A percentile compares a stretch with the other conserved stretches of the same genome.
phyloP scores from a whole-genome alignment of 2,113 vertebrate species.

The Datnioides undecimradiatus region DNA sequence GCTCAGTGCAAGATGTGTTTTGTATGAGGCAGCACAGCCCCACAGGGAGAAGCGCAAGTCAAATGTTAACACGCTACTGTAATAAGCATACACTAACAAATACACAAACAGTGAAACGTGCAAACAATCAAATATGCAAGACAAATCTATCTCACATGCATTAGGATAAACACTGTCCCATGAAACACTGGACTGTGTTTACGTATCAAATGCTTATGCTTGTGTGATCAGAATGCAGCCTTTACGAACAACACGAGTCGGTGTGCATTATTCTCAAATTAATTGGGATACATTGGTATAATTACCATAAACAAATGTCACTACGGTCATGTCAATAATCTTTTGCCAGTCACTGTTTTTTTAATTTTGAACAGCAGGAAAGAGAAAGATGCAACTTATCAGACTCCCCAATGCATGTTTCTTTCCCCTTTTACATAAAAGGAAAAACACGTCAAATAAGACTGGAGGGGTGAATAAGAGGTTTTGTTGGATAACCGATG shows the following conservation, averaged over 20 bases:
- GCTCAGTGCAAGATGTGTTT: slow-evolving; percentile 43
- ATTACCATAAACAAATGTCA: slow-evolving; percentile 3
- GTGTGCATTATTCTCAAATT: not conserved
- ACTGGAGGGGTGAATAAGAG: too few relatives aligned
- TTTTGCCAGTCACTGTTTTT: not conserved
- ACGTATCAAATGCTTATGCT: slow-evolving; percentile 5
- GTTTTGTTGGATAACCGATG: too few relatives aligned
- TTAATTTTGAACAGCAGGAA: not conserved
- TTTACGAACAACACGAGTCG: not conserved
- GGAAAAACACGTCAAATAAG: not conserved
- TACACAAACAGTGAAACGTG: slow-evolving; percentile 33
- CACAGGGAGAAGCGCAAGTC: slow-evolving; percentile 42
- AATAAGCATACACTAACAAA: slow-evolving; percentile 36
- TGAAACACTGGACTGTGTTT: slow-evolving; percentile 13
- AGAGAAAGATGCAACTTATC: not conserved
- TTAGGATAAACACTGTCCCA: slow-evolving; percentile 7
- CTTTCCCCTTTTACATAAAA: not conserved
- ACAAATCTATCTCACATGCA: slow-evolving; percentile 31
- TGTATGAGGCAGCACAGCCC: slow-evolving; percentile 20
- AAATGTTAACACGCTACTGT: slow-evolving; percentile 55
- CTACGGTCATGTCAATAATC: not conserved
- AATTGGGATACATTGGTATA: not conserved
- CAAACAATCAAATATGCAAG: slow-evolving; percentile 43
- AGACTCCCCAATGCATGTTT: not conserved
- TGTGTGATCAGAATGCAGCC: not conserved